Conservation (phyloP, 2,113 vertebrate genomes). For the Coreoperca whiteheadi region DNA sequence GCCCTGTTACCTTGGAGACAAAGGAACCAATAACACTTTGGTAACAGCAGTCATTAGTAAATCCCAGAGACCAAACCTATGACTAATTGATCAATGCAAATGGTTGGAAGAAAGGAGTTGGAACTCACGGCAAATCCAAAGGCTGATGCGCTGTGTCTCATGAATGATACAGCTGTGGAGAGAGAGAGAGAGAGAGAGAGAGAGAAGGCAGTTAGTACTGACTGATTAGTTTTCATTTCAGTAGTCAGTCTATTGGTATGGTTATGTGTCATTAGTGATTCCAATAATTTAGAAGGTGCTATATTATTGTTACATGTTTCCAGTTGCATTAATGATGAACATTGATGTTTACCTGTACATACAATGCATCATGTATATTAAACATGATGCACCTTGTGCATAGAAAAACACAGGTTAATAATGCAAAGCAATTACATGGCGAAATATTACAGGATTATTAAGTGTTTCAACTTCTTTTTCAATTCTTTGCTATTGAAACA, state of each 20-base stretch:
- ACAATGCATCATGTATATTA: background rate
- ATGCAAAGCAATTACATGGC: background rate
- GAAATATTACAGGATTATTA: background rate
- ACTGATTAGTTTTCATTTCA: background rate
- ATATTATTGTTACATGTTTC: background rate
- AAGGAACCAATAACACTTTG: conserved; percentile 64
- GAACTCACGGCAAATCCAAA: conserved; percentile 99
- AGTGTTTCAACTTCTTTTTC: background rate
- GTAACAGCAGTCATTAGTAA: conserved; percentile 61
- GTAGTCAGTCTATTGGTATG: background rate
- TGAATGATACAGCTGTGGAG: conserved; percentile 93
- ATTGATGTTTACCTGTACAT: background rate
- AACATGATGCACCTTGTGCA: background rate
- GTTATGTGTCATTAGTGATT: background rate
- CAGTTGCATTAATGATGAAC: background rate
- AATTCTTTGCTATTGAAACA: background rate
- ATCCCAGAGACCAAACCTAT: conserved; percentile 58
- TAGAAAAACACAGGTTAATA: background rate
- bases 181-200: conserved; percentile 29
- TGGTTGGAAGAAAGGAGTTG: conserved; percentile 28
- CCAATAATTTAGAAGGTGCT: background rate
- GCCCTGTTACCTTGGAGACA: conserved; percentile 78
- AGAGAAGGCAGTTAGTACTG: conserved; percentile 17
- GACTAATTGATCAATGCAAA: conserved; percentile 72
- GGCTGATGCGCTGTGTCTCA: conserved; percentile 97